Evolutionary conservation across 1,140 invertebrate species (phyloP).

Genomic region (Ladona fulva): DNA sequence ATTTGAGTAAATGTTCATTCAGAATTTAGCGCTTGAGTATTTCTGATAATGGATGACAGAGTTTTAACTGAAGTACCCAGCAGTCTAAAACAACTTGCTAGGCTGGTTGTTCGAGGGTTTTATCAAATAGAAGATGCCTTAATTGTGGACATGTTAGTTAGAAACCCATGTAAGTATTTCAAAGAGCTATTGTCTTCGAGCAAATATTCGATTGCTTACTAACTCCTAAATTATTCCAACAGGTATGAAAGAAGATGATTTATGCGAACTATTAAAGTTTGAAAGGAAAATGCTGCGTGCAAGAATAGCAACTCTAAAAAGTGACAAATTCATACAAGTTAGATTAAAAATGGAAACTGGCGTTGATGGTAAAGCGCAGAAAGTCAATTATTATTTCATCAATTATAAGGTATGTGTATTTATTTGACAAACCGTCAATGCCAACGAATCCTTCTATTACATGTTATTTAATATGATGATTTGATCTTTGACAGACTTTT

Average conservation of each 20-base stretch:
- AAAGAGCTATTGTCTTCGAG: constrained; percentile 13
- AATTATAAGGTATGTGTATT: constrained; percentile 68
- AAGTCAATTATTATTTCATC: constrained; percentile 96
- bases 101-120: constrained; percentile 84
- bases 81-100: constrained; percentile 80
- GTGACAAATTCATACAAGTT: constrained; percentile 91
- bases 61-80: constrained; percentile 77
- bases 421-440: constrained; percentile 15
- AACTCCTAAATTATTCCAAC: neutral
- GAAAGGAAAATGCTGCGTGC: constrained; percentile 89
- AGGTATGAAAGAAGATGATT: constrained; percentile 95
- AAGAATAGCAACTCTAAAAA: constrained; percentile 73
- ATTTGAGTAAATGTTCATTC: no score
- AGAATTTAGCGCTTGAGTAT: no score
- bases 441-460: neutral
- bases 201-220: constrained; percentile 19
- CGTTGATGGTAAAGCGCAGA: constrained; percentile 87
- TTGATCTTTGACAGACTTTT: constrained; percentile 53
- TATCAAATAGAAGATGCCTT: constrained; percentile 88
- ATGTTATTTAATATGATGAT: neutral
- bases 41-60: constrained; percentile 32
- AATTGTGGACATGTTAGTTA: constrained; percentile 88
- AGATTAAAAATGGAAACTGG: constrained; percentile 91
- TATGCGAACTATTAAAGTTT: constrained; percentile 87
- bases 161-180: constrained; percentile 70